These are phyloP conservation scores for Stenotaenia linearis DNA, from an alignment of 2,888 invertebrate genomes.

Conservation along the genomic window DNA sequence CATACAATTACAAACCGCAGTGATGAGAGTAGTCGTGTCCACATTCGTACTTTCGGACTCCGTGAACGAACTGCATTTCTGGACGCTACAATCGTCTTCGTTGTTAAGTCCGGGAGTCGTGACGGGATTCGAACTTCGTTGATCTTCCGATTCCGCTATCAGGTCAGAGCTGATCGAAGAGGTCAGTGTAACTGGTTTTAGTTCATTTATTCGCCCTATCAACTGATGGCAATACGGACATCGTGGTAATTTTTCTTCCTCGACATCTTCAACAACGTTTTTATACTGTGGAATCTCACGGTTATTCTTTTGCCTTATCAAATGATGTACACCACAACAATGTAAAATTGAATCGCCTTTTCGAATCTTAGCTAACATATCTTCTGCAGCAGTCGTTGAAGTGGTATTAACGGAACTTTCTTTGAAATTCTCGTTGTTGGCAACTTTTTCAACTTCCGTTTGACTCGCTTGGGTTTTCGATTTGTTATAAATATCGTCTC, in stretches of 20 bases:
- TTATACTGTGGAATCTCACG: background rate
- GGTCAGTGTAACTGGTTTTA: background rate
- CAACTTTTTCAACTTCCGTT: background rate
- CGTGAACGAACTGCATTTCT: background rate
- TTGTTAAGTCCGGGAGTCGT: background rate
- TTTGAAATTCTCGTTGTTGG: background rate
- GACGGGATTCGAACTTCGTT: background rate
- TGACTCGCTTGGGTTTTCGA: background rate
- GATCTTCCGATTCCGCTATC: background rate
- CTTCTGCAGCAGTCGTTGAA: no score
- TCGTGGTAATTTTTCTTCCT: background rate
- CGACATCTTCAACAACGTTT: background rate
- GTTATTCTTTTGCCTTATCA: background rate
- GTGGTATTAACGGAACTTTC: no score
- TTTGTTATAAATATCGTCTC: background rate
- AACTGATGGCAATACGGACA: background rate
- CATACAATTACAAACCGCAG: background rate
- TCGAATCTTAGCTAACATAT: background rate
- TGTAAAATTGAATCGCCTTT: background rate
- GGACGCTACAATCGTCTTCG: background rate
- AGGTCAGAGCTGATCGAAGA: background rate
- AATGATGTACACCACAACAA: conserved; percentile 17
- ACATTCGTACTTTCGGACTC: background rate
- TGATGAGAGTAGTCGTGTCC: background rate
- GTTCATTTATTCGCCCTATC: background rate